Evolutionary conservation across 1,140 invertebrate species (phyloP).

Genomic region (Mactra quadrangularis): DNA sequence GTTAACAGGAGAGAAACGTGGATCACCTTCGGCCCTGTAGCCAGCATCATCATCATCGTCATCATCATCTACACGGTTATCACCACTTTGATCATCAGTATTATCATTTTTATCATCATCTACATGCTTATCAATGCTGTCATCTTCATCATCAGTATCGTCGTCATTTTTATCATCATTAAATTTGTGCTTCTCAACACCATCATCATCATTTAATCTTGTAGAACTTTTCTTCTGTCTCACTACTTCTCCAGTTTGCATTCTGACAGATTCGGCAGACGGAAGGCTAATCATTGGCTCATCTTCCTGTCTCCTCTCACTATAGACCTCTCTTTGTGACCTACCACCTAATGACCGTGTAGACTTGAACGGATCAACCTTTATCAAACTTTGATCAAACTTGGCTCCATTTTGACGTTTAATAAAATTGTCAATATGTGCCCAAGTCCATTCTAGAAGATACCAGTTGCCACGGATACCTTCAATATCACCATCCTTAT

Average conservation of each 20-base stretch:
- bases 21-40: too few relatives aligned
- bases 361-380: too few relatives aligned
- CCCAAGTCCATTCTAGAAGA: conserved; percentile 45
- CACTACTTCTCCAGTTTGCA: too few relatives aligned
- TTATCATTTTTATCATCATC: not conserved
- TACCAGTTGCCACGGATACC: conserved; percentile 48
- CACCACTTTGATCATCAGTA: not conserved
- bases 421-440: conserved; percentile 9
- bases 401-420: not conserved
- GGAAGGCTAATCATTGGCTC: conserved; percentile 12
- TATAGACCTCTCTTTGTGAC: not conserved
- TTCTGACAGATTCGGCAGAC: not conserved
- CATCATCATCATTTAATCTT: not conserved
- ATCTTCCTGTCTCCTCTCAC: not conserved
- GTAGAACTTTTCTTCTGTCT: too few relatives aligned
- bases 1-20: too few relatives aligned
- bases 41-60: not conserved
- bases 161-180: not conserved
- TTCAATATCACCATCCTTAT: not conserved
- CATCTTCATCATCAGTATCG: too few relatives aligned
- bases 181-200: not conserved
- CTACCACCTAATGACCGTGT: not conserved
- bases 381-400: not conserved
- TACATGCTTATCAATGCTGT: not conserved
- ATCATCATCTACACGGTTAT: not conserved